Base-by-base conservation (phyloP, 2,888 invertebrate genomes). In the Caenorhabditis sp. region DNA sequence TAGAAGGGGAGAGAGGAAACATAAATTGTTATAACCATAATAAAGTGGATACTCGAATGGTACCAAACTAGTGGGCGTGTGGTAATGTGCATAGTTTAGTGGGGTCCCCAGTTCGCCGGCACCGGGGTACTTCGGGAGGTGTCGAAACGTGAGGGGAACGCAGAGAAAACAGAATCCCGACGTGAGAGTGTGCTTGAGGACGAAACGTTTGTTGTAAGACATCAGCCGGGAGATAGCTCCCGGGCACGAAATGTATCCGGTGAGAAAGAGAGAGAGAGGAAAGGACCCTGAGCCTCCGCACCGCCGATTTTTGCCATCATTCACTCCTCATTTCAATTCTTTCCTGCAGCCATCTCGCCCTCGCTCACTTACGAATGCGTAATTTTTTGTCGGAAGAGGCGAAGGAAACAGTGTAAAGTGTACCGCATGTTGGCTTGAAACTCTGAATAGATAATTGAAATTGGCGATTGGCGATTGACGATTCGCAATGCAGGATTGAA, bases 231-330 rank as follows among this genome's bases (percentile, higher is more conserved):
- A 67, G 67, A 76, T 67, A 76, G 65, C 74, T 35, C 65, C 60
- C 60, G 74, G 60, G 72, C 65, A 76, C 76, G 28, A 76, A 76
- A 76, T 76, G 68, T 76, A 76, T 76, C 76, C 76, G 76, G 76
- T 74, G 76, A 76, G 76, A 67, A n/a, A n/a, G n/a, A n/a, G n/a
- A n/a, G n/a, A n/a, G 64, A 64, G 60, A 22, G 65, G 44, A 50
- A 22, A 11, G 35, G 61, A 20, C 18, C 55, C 44, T 8, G 56
- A 56, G 56, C 47, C 37, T 44, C 26, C 62, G 51, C 56, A 62
- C 64, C 72, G 64, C 64, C 74, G 67, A 76, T 76, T 67, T 76
- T 76, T 67, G 74, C 76, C 67, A 76, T 76, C 76, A 76, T 76
- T 76, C 67, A 67, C 76, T 76, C 60, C 76, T 76, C 76, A 76